Base-by-base conservation (phyloP, 2,113 vertebrate genomes). In the Penelope pileata region DNA sequence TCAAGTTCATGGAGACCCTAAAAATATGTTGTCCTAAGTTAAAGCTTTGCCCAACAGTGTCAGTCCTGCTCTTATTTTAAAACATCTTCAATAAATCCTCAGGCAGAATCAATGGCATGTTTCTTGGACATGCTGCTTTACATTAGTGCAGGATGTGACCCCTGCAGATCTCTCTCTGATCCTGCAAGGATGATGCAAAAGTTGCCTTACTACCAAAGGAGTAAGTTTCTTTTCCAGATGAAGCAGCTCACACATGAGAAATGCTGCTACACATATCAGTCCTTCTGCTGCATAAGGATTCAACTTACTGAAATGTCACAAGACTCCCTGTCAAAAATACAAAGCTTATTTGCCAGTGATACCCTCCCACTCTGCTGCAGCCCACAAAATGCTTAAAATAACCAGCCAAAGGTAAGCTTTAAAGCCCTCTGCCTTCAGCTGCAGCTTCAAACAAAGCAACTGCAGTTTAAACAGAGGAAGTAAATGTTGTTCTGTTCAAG, bases 401-500 rank as follows among this genome's bases (percentile, higher is more conserved):
- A 91, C 85, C 70, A 86, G 84, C 54, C 68, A 92, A 95, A 97
- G 95, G 96, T 96, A 94, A 94, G 93, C 42, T 89, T 94, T 76
- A 77, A 91, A 95, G 87, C 87, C 72, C 93, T 94, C 87, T 95
- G 93, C 70, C 70, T 95, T 76, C 29, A 94, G 79, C 93, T 95
- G 89, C 69, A 91, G 72, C 77, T 95, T 96, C 88, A 96, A 96
- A 93, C 86, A 96, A 95, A 95, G 92, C 94, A 94, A 94, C 53
- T 63, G 83, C 94, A 95, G 95, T 93, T 92, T 96, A 96, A 96
- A 96, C 94, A 96, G 73, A 95, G 95, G 92, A 95, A 96, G 92
- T 88, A 86, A 92, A 84, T 88, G 92, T 86, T 96, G 88, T 92
- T 93, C 88, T 95, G 86, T 91, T 95, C 92, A 68, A 81, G 34